Conservation (phyloP, 2,797 vertebrate genomes). For the Ptychadena robeensis region DNA sequence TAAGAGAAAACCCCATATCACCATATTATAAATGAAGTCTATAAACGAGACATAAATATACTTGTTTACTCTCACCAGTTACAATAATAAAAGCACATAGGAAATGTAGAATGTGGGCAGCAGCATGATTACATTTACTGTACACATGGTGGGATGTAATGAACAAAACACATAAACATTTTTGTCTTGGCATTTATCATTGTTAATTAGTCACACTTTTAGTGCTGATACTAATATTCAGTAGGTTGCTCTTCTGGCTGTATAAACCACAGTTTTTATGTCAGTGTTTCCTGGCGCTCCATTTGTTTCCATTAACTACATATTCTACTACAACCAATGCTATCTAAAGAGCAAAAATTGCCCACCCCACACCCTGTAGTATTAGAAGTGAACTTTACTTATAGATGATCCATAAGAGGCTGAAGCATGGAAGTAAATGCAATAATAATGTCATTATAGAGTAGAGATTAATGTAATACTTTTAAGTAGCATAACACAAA, state of each 20-base stretch:
- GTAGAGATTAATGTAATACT: neutral
- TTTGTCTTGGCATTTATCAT: constrained; percentile 42
- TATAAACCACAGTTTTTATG: constrained; percentile 5
- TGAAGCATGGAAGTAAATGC: neutral
- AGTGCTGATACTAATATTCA: constrained; percentile 36
- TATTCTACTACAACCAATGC: neutral
- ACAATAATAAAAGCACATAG: neutral
- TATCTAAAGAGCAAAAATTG: neutral
- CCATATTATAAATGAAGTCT: neutral
- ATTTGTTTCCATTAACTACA: neutral
- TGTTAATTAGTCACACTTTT: constrained; percentile 48
- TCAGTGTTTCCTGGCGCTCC: neutral
- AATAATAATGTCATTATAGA: neutral
- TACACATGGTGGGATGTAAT: constrained; percentile 47
- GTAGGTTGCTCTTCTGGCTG: constrained; percentile 49
- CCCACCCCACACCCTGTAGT: no score
- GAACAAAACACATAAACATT: constrained; percentile 44
- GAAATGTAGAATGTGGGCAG: constrained; percentile 17
- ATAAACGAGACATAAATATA: neutral
- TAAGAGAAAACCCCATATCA: no score
- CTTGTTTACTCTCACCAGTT: neutral
- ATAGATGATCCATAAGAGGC: neutral
- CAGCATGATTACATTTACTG: constrained; percentile 39
- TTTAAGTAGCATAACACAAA: neutral
- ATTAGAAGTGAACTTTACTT: neutral